Evolutionary conservation across 2,888 invertebrate genomes (phyloP), one percentile per base, ranked within the genome.

Genomic region (Ophion ellenae): DNA sequence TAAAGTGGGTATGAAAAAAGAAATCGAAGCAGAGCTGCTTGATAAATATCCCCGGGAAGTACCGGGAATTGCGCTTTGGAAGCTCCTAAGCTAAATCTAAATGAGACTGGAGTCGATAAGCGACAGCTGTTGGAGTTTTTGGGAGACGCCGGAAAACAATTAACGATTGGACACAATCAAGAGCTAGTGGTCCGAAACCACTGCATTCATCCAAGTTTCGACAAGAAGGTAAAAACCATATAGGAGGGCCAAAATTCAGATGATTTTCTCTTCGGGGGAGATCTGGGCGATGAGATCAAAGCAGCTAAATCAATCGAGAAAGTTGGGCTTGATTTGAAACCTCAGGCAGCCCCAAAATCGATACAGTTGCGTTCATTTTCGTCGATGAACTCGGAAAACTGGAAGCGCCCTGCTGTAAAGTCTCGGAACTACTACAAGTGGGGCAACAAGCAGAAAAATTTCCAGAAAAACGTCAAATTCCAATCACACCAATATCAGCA

Each of bases 231-330:
- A 45, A 7, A 11, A 45, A 45, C 45, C 45, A 45, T 45, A 45
- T 45, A 4, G 45, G 4, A 45, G 45, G 5, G 7, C 11, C 77
- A 57, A 6, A 76, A 45, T n/a, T 40, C 84, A 10, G 78, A 67
- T 57, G 77, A 78, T 64, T 77, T 79, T 66, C 57, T 84, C 7
- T 86, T 81, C 53, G 84, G 86, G 2, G 14, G 75, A 36, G 74
- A 82, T 9, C 57, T 86, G 6, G n/a, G 71, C 0, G 70, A 86
- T 7, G 78, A 64, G 14, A 80, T 24, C 24, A 24, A 24, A 24
- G 24, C 24, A 24, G 1, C n/a, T n/a, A n/a, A n/a, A n/a, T n/a
- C n/a, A n/a, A n/a, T n/a, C n/a, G n/a, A n/a, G n/a, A n/a, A n/a
- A 24, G 24, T 24, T 24, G 24, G 24, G 24, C 24, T 24, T 24